Percentiles rank a stretch among this genome's conserved stretches.
Evolutionary conservation across 2,113 vertebrate species (phyloP).

Genomic region (Scortum barcoo): DNA sequence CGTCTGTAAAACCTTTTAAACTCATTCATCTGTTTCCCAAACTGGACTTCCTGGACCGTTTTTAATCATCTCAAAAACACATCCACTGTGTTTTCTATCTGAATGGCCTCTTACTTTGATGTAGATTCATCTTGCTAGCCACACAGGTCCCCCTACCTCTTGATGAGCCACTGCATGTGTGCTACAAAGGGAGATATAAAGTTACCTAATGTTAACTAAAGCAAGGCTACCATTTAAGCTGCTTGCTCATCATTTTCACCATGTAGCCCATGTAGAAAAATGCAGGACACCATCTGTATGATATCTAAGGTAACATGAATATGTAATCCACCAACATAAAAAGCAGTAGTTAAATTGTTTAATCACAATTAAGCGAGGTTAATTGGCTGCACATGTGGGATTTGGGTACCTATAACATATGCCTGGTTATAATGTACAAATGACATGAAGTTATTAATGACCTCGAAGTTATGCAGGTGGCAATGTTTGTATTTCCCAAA

Average conservation of each 20-base stretch:
- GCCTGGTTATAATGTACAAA: background rate
- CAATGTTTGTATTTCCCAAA: background rate
- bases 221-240: background rate
- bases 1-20: too few relatives aligned
- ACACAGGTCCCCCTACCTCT: background rate
- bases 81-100: too few relatives aligned
- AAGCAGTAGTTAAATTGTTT: background rate
- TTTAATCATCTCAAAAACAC: too few relatives aligned
- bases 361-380: background rate
- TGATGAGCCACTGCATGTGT: background rate
- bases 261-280: background rate
- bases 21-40: too few relatives aligned
- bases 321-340: background rate
- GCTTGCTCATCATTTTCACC: background rate
- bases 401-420: background rate
- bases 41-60: too few relatives aligned
- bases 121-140: too few relatives aligned
- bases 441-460: background rate
- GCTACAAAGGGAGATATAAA: background rate
- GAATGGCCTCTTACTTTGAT: too few relatives aligned
- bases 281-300: background rate
- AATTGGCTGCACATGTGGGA: background rate
- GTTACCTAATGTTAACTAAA: background rate
- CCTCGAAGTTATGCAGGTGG: background rate
- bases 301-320: background rate